Conservation (phyloP, 2,113 vertebrate genomes). For the Gallinago jamesoni region DNA sequence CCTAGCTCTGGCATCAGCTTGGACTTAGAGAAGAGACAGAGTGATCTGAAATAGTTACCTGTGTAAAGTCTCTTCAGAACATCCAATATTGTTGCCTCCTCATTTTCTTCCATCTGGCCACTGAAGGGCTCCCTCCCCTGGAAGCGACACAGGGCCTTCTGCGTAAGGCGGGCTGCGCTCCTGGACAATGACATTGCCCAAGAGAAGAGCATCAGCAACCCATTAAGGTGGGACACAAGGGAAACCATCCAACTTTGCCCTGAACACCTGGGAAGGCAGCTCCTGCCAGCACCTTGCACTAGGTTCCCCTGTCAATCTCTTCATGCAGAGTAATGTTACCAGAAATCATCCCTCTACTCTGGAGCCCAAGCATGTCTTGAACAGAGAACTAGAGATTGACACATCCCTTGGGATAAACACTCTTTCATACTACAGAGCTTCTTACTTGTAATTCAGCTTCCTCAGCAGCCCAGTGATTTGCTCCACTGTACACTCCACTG, state of each 20-base stretch:
- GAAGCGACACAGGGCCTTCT: conserved; percentile 75
- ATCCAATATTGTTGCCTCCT: conserved; percentile 72
- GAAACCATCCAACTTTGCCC: background rate
- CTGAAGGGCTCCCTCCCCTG: conserved; percentile 78
- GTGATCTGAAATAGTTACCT: conserved; percentile 71
- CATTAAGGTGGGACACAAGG: background rate
- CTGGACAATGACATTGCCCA: conserved; percentile 66
- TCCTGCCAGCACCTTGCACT: background rate
- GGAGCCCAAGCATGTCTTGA: background rate
- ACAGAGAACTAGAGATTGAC: background rate
- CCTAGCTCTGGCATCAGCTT: background rate
- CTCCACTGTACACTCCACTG: conserved; percentile 72
- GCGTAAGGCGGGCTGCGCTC: conserved; percentile 81
- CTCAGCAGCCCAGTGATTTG: conserved; percentile 80
- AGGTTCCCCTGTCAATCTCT: background rate
- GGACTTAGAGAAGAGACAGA: background rate
- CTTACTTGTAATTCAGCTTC: conserved; percentile 90
- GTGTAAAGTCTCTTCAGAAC: conserved; percentile 83
- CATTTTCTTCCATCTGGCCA: background rate
- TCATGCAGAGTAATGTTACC: background rate
- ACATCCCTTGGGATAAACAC: background rate
- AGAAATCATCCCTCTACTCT: background rate
- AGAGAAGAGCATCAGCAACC: background rate
- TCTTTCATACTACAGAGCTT: background rate
- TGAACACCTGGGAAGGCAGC: background rate